Conservation (phyloP, 2,888 invertebrate species). For the Leptinotarsa peninsularis region DNA sequence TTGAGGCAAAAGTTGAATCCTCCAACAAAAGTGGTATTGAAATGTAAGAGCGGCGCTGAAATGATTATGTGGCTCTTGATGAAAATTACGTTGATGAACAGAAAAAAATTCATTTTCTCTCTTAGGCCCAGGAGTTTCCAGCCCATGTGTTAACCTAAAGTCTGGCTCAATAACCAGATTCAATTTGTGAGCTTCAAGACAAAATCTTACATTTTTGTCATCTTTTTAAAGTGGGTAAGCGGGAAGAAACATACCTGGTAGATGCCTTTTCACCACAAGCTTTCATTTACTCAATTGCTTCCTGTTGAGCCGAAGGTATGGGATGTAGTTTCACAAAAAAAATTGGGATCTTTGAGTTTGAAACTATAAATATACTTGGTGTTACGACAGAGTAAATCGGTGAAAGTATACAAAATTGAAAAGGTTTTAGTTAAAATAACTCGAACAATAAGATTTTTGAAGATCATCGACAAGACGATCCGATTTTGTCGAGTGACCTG, state of each 20-base stretch:
- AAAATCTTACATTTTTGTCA: background rate
- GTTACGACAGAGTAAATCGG: background rate
- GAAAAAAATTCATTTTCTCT: no score
- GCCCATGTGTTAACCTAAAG: background rate
- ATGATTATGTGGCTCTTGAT: no score
- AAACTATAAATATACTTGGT: background rate
- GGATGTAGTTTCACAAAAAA: conserved; percentile 21
- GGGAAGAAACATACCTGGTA: conserved; percentile 11
- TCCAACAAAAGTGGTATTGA: no score
- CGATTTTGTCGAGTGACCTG: background rate
- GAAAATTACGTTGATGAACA: no score
- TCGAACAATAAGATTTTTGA: background rate
- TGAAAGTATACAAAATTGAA: background rate
- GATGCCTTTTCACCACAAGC: conserved; percentile 22
- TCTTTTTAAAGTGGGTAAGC: background rate
- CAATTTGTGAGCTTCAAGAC: background rate
- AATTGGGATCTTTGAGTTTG: background rate
- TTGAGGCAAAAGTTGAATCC: no score
- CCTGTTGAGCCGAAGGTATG: conserved; percentile 26
- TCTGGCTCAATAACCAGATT: conserved; percentile 4
- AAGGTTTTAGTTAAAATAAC: background rate
- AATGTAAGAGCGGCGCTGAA: no score
- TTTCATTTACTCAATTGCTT: conserved; percentile 16
- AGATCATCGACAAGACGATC: background rate
- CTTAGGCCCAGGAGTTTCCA: no score